A percentile compares a stretch with the other conserved stretches of the same genome.
Evolutionary conservation across 2,113 vertebrate species (phyloP).

Genomic region (Platysternon megacephalum): DNA sequence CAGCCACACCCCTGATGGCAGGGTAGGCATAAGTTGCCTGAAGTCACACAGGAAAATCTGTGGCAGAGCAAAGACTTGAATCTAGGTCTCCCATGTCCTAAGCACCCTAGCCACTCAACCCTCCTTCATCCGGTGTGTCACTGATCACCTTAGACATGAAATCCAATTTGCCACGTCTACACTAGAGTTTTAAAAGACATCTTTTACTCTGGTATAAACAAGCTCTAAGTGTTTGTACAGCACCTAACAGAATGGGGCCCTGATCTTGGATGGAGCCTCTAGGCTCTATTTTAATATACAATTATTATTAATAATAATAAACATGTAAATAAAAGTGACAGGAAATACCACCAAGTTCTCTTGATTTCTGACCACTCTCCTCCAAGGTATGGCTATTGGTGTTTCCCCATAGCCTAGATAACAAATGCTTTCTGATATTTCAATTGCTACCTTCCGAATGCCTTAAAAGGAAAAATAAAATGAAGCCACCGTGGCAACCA

Average conservation of each 20-base stretch:
- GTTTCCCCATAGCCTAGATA: slow-evolving; percentile 46
- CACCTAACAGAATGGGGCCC: neutral
- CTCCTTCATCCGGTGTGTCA: neutral
- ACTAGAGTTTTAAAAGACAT: neutral
- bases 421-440: slow-evolving; percentile 26
- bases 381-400: neutral
- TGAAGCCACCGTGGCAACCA: neutral
- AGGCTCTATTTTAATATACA: slow-evolving; percentile 47
- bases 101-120: neutral
- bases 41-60: neutral
- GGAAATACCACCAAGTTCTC: slow-evolving; percentile 69
- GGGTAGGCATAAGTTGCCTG: neutral
- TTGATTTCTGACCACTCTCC: slow-evolving; percentile 46
- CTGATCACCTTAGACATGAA: neutral
- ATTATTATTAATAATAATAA: neutral
- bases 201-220: neutral
- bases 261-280: neutral
- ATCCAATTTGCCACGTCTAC: neutral
- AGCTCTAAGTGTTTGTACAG: neutral
- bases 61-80: neutral
- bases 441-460: neutral
- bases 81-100: neutral
- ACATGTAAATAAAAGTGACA: neutral
- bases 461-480: neutral
- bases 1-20: neutral